These are phyloP conservation scores for Ciconia nigra DNA, from an alignment of 2,797 vertebrate species.

Conservation along the genomic window DNA sequence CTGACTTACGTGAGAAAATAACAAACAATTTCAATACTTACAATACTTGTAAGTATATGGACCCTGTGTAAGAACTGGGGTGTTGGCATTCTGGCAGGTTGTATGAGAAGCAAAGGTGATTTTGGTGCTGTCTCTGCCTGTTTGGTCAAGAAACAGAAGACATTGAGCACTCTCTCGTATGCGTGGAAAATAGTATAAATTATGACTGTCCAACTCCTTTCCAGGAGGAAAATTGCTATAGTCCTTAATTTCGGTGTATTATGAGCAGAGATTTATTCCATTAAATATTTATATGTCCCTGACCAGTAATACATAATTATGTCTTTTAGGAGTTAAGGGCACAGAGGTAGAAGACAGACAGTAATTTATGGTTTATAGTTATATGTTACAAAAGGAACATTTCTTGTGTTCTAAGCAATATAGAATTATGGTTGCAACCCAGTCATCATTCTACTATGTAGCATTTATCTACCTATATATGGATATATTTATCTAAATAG, in stretches of 20 bases:
- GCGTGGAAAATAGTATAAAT: neutral
- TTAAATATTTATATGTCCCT: neutral
- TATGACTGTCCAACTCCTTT: neutral
- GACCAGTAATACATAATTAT: neutral
- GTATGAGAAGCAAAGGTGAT: neutral
- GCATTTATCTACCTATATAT: neutral
- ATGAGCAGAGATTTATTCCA: neutral
- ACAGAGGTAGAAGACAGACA: neutral
- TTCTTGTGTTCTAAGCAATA: neutral
- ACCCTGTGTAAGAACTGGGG: rapidly evolving
- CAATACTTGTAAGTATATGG: neutral
- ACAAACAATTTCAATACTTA: neutral
- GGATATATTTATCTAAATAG: neutral
- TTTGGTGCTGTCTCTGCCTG: neutral
- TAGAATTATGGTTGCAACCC: neutral
- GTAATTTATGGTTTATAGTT: neutral
- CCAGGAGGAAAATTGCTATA: neutral
- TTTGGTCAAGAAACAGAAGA: neutral
- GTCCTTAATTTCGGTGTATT: neutral
- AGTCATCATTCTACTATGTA: neutral
- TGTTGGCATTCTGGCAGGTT: neutral
- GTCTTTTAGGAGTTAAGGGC: neutral
- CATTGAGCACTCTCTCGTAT: neutral
- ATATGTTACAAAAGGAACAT: neutral
- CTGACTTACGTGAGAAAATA: neutral